These are phyloP conservation scores for Pyrochroa serraticornis DNA, from an alignment of 2,888 invertebrate genomes.

Conservation along the genomic window DNA sequence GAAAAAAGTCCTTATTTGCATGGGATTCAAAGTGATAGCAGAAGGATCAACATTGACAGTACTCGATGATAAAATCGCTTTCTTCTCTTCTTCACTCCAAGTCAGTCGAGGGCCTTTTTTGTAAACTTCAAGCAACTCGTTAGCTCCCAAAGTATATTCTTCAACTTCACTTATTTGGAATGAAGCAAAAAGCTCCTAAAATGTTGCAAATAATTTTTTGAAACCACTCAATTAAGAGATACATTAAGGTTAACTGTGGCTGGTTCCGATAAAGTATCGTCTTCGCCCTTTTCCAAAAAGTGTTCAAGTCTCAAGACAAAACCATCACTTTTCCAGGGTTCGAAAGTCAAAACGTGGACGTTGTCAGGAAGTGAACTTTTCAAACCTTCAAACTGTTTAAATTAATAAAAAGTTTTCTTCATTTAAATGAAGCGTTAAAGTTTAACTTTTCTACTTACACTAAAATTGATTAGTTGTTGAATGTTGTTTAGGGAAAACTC, in stretches of 20 bases:
- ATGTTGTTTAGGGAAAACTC: not conserved
- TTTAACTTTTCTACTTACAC: not conserved
- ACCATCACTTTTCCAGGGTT: slow-evolving; percentile 71
- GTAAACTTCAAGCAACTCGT: slow-evolving; percentile 63
- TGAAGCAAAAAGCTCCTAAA: slow-evolving; percentile 54
- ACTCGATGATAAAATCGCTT: slow-evolving; percentile 1
- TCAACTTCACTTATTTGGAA: slow-evolving; percentile 51
- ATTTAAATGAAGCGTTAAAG: not conserved
- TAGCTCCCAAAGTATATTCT: slow-evolving; percentile 58
- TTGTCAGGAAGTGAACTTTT: slow-evolving; percentile 66
- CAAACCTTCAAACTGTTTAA: slow-evolving; percentile 62
- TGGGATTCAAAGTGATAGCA: slow-evolving; percentile 66
- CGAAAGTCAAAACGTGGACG: slow-evolving; percentile 78
- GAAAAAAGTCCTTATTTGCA: slow-evolving; percentile 77
- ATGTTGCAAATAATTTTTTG: slow-evolving; percentile 11
- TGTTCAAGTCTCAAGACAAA: slow-evolving; percentile 80
- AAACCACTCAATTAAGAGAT: slow-evolving; percentile 7
- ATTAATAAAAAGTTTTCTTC: not conserved
- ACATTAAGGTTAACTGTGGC: slow-evolving; percentile 65
- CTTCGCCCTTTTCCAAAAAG: slow-evolving; percentile 69
- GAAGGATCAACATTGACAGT: slow-evolving; percentile 32
- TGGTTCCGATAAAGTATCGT: slow-evolving; percentile 60
- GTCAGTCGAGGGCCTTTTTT: slow-evolving; percentile 36
- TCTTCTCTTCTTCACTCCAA: not conserved
- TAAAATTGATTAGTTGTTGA: not conserved